Base-by-base conservation (phyloP, 2,113 vertebrate genomes). In the Alligator mississippiensis region DNA sequence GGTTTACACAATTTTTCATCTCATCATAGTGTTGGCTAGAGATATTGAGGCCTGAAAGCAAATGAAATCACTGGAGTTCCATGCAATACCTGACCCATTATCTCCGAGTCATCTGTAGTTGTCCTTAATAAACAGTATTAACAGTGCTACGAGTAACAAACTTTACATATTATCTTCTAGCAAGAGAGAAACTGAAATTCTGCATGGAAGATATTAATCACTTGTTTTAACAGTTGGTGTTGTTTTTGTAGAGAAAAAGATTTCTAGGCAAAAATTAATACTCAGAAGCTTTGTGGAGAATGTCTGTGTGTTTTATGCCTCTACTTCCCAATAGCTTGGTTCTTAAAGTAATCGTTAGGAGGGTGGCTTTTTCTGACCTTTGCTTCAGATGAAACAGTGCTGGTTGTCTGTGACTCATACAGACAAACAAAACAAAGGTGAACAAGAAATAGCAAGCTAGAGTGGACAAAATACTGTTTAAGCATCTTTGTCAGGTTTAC, bases 371-470 rank as follows among this genome's bases (percentile, higher is more conserved):
- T 93, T 47, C 75, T 96, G 90, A 93, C 93, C 87, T 47, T 30
- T 6, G 72, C 47, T 90, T 96, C 82, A 94, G 84, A 92, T 90
- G 92, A 84, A 97, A 61, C 96, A 82, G 93, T 75, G 86, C 70
- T 93, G 95, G 96, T 97, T 95, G 96, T 96, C 95, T 90, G 95
- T 96, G 96, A 96, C 93, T 96, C 90, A 95, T 60, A 47, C 64
- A 91, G 90, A 92, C 90, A 97, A 96, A 92, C 81, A 96, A 92
- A 94, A 91, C n/a, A 89, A 95, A 78, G 5, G 6, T 68, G 62
- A 58, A 88, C 93, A 93, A 93, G 88, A 84, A 94, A 68, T 28
- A 68, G 64, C 87, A 94, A 82, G 78, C 90, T 91, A 91, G 57
- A 74, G 93, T 0, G 0, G 83, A 92, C 91, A 85, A 94, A 96